Evolutionary conservation across 2,797 vertebrate genomes (phyloP), one percentile per base, ranked within the genome.

Genomic region (Lacerta viridis): DNA sequence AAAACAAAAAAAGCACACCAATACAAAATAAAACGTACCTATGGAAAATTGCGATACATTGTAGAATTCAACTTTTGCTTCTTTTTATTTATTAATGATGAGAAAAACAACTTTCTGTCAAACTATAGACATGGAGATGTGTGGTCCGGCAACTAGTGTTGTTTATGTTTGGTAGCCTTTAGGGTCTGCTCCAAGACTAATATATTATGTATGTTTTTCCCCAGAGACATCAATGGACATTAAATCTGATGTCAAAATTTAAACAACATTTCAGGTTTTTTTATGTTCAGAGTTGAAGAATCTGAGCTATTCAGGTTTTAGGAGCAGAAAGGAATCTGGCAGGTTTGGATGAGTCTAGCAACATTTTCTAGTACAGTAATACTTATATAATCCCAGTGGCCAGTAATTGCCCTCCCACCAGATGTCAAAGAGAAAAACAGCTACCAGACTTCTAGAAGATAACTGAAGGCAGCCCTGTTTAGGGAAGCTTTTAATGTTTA

Each of bases 81-180:
- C 87, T 17, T 84, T 87, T 83, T 80, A 90, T 90, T 92, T 41
- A 43, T 79, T 93, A 80, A 43, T 64, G 74, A 86, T 88, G 33
- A 74, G 84, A 20, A 83, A 69, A 80, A 2, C 0, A 87, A 77
- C 25, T 75, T 5, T 81, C 41, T 85, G 18, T 76, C 78, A 81
- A 85, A 89, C 59, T 76, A 68, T 64, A 55, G 75, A 43, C 27
- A 46, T 4, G 25, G 76, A 41, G 27, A 69, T 55, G 17, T 80
- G 61, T 76, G 55, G 68, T 33, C n/a, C n/a, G 55, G 39, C 18
- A 41, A 89, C 6, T 72, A 69, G 25, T n/a, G 13, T 72, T 72
- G 36, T 88, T 77, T 74, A 71, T 59, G 39, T 83, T 39, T 69
- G 46, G 41, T 15, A 71, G 74, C 59, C 39, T 36, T 55, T 10